Evolutionary conservation across 2,888 invertebrate species (phyloP).

Genomic region (Sphecodes monilicornis): DNA sequence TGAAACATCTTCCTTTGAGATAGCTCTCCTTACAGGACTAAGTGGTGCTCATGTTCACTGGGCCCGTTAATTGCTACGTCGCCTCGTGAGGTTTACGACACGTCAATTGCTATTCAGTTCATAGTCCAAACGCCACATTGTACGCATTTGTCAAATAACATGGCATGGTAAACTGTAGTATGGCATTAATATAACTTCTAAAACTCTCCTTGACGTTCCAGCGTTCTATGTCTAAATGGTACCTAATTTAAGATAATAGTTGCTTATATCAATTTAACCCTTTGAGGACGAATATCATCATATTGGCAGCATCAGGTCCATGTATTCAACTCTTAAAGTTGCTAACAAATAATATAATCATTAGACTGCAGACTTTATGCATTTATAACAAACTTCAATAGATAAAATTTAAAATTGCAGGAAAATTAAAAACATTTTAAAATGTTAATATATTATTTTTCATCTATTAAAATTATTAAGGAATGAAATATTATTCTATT

Average conservation of each 20-base stretch:
- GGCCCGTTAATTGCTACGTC: background rate
- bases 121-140: background rate
- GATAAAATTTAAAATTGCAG: too few species aligned
- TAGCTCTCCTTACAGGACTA: background rate
- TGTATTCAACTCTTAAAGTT: too few species aligned
- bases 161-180: background rate
- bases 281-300: background rate
- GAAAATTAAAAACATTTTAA: too few species aligned
- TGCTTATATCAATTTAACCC: background rate
- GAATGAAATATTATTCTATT: too few species aligned
- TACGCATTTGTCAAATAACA: background rate
- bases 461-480: too few species aligned
- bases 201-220: background rate
- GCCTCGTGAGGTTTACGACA: background rate
- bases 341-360: too few species aligned
- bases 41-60: background rate
- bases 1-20: background rate
- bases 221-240: background rate
- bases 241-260: background rate
- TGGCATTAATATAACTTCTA: background rate
- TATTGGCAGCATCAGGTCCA: too few species aligned
- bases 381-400: too few species aligned
- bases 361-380: too few species aligned
- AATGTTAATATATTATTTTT: too few species aligned
- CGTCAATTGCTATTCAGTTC: background rate